Percentiles rank a stretch among this genome's conserved stretches.
Conservation (phyloP, 2,797 vertebrate species). For the Pangasius sanitwongsei region DNA sequence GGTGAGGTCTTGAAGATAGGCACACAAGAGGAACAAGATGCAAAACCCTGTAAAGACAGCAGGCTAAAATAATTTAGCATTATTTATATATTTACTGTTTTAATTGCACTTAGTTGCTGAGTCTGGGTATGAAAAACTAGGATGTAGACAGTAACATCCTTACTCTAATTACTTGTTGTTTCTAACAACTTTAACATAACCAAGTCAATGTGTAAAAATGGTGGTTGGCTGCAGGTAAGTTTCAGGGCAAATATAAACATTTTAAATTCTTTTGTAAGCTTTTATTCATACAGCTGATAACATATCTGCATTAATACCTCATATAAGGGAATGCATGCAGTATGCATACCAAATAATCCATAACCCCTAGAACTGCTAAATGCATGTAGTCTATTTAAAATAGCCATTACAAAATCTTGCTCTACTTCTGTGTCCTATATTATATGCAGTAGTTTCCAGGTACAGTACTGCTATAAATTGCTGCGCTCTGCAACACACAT, state of each 20-base stretch:
- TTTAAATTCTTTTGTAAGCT: not conserved
- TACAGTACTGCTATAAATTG: not conserved
- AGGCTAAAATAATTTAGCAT: not conserved
- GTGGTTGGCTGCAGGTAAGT: not conserved
- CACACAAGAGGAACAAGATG: not conserved
- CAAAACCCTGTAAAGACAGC: not conserved
- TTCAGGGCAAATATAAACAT: not conserved
- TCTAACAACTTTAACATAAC: not conserved
- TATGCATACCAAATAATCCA: not conserved
- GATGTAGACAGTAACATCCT: not conserved
- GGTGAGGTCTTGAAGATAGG: not conserved
- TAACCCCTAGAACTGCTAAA: not conserved
- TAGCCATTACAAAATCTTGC: not conserved
- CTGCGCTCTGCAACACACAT: not conserved
- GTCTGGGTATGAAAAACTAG: not conserved
- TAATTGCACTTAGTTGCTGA: too few relatives aligned
- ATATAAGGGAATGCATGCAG: not conserved
- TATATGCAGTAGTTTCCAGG: not conserved
- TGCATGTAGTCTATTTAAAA: not conserved
- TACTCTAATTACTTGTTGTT: not conserved
- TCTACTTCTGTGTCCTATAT: not conserved
- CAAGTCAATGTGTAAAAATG: not conserved
- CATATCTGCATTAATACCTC: not conserved
- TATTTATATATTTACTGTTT: not conserved
- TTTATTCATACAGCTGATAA: not conserved